Conservation (phyloP, 2,113 vertebrate species). For the Charina bottae region DNA sequence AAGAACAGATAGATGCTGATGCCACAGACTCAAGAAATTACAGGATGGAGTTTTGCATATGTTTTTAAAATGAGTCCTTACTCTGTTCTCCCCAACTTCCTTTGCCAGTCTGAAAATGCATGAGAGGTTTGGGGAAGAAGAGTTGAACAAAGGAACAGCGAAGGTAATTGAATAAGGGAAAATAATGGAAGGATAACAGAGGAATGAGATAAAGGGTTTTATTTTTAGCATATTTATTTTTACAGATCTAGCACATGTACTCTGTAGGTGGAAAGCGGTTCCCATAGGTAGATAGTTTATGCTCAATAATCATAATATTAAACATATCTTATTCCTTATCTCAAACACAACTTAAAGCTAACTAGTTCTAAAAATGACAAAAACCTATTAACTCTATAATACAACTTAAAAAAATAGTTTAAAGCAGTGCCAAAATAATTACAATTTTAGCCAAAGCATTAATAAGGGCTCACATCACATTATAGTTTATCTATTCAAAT, state of each 20-base stretch:
- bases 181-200: background rate
- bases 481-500: background rate
- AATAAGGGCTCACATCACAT: background rate
- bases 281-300: background rate
- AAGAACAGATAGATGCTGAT: background rate
- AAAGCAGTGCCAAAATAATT: background rate
- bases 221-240: background rate
- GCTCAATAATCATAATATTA: background rate
- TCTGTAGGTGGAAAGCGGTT: background rate
- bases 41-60: background rate
- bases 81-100: background rate
- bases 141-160: background rate
- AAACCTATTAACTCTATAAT: background rate
- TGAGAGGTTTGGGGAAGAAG: background rate
- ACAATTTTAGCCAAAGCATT: background rate
- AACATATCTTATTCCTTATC: background rate
- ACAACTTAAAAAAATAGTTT: background rate
- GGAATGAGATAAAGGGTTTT: background rate
- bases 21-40: background rate
- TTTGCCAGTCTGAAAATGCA: background rate
- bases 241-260: background rate
- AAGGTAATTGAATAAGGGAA: rapidly evolving
- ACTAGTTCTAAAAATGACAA: background rate
- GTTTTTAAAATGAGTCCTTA: background rate
- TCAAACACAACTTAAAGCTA: background rate